A percentile compares a stretch with the other conserved stretches of the same genome.
Evolutionary conservation across 1,140 invertebrate species (phyloP).

Genomic region (Euura saliciscinereae): DNA sequence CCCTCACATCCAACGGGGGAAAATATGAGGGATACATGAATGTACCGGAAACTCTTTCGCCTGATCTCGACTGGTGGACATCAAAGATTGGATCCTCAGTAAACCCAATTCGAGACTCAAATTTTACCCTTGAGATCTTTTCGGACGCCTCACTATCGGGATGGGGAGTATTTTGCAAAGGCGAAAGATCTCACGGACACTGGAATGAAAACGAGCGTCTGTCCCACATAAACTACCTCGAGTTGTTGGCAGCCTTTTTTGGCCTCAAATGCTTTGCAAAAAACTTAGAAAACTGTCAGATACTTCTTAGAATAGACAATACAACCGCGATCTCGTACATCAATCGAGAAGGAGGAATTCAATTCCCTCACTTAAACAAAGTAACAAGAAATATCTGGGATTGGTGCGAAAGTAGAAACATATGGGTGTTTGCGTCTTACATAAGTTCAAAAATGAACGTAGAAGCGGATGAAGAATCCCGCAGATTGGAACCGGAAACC

Average conservation of each 20-base stretch:
- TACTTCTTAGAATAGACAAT: constrained; percentile 45
- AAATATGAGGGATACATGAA: constrained; percentile 18
- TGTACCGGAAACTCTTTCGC: constrained; percentile 22
- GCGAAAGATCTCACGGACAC: constrained; percentile 25
- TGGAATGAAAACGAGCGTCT: constrained; percentile 31
- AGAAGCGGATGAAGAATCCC: constrained; percentile 20
- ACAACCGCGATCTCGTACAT: constrained; percentile 16
- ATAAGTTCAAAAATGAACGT: constrained; percentile 22
- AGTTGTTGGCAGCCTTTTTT: constrained; percentile 34
- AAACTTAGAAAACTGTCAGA: constrained; percentile 30
- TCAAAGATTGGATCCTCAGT: constrained; percentile 26
- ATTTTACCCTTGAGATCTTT: constrained; percentile 38
- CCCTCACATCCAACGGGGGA: constrained; percentile 13
- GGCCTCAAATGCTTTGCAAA: constrained; percentile 41
- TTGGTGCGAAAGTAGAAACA: too few relatives aligned
- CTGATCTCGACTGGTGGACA: constrained; percentile 28
- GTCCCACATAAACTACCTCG: constrained; percentile 38
- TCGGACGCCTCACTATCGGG: constrained; percentile 40
- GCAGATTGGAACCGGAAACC: constrained; percentile 20
- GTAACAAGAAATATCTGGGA: too few relatives aligned
- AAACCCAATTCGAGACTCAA: constrained; percentile 17
- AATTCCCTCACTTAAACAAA: too few relatives aligned
- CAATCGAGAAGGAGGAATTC: too few relatives aligned
- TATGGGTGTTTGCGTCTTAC: constrained; percentile 19
- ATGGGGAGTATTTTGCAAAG: constrained; percentile 39